phyloP scores from a whole-genome alignment of 2,113 vertebrate species.

The Callaeas wilsoni region DNA sequence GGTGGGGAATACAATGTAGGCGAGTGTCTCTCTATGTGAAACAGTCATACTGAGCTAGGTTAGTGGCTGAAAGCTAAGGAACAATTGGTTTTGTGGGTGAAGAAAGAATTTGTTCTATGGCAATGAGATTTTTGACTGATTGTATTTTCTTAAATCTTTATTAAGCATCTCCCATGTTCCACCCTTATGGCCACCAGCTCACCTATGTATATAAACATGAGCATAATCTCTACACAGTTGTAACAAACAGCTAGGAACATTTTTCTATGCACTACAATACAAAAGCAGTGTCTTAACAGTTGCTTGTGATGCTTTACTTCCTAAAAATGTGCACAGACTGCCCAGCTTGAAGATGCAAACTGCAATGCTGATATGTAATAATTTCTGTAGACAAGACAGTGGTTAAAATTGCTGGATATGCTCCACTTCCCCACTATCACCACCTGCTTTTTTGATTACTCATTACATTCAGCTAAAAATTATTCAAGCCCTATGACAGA shows the following conservation, averaged over 20 bases:
- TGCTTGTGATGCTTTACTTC: not conserved
- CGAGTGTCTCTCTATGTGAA: not conserved
- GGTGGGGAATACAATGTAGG: not conserved
- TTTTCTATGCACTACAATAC: not conserved
- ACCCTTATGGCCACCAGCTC: not conserved
- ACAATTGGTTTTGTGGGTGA: not conserved
- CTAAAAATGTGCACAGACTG: not conserved
- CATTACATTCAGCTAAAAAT: not conserved
- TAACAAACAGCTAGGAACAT: not conserved
- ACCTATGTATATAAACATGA: not conserved
- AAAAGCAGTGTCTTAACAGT: not conserved
- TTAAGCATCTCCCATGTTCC: not conserved
- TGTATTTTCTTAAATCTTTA: not conserved
- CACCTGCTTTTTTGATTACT: not conserved
- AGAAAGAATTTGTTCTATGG: not conserved
- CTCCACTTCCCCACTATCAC: not conserved
- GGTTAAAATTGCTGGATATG: not conserved
- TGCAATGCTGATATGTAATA: not conserved
- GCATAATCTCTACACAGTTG: not conserved
- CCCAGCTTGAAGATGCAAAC: not conserved
- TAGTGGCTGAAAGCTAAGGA: not conserved
- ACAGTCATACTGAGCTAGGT: not conserved
- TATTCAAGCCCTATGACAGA: not conserved
- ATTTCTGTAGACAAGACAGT: not conserved
- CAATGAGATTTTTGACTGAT: not conserved